Evolutionary conservation across 2,113 vertebrate genomes (phyloP).

Genomic region (Puntigrus tetrazona): DNA sequence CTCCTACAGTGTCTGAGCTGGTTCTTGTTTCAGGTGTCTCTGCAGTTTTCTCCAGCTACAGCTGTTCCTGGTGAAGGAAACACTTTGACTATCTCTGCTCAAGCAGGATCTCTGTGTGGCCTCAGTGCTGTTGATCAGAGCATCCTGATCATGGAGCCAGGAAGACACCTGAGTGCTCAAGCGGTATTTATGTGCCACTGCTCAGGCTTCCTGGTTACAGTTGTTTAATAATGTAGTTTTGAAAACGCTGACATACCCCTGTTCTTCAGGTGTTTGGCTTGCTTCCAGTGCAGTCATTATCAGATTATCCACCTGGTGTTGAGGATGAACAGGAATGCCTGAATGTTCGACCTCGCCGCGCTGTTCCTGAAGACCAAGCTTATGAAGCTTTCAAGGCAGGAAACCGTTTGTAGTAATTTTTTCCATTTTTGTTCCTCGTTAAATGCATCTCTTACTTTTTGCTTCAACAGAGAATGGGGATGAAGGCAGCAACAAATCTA

Average conservation of each 20-base stretch:
- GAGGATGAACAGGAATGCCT: slow-evolving; percentile 57
- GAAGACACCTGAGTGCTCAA: slow-evolving; percentile 69
- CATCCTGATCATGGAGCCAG: slow-evolving; percentile 76
- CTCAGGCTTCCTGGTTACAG: too few species aligned
- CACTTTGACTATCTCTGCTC: slow-evolving; percentile 68
- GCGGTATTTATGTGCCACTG: slow-evolving; percentile 51
- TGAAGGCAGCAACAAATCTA: slow-evolving; percentile 77
- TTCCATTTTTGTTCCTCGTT: neutral
- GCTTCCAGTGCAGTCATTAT: slow-evolving; percentile 51
- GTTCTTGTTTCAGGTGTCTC: slow-evolving; percentile 65
- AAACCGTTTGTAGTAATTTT: neutral
- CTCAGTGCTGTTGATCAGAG: slow-evolving; percentile 82
- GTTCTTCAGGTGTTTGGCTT: slow-evolving; percentile 66
- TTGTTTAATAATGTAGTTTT: too few species aligned
- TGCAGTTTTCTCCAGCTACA: slow-evolving; percentile 72
- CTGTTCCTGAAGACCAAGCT: neutral
- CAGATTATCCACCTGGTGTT: slow-evolving; percentile 31
- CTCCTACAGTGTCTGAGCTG: neutral
- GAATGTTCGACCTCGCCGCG: slow-evolving; percentile 59
- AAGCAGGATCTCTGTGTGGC: slow-evolving; percentile 80
- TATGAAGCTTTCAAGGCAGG: slow-evolving; percentile 64
- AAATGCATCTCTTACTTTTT: slow-evolving; percentile 53
- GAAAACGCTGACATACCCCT: too few species aligned
- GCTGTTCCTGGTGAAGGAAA: slow-evolving; percentile 73
- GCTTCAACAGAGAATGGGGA: slow-evolving; percentile 72